Conservation (phyloP, 2,113 vertebrate species). For the Picathartes gymnocephalus region DNA sequence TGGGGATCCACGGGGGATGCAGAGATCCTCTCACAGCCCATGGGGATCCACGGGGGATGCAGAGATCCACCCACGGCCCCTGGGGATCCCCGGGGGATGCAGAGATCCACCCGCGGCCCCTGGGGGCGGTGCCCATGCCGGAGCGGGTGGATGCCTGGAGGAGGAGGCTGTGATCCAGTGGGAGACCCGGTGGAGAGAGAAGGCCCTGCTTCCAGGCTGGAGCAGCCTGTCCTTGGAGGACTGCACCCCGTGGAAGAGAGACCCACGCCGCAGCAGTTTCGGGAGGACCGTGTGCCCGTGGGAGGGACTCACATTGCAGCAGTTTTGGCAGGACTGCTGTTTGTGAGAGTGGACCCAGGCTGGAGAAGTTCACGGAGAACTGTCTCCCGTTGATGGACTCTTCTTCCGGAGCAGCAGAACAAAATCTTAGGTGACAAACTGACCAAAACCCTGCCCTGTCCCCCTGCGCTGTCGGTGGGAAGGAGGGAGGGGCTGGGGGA, state of each 20-base stretch:
- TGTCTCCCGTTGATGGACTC: background rate
- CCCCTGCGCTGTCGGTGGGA: fast-evolving
- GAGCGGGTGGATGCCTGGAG: background rate
- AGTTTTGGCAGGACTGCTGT: background rate
- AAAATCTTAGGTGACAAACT: background rate
- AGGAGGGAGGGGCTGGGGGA: background rate
- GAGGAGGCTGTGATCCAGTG: background rate
- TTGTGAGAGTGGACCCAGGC: background rate
- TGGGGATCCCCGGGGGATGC: background rate
- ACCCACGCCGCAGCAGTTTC: fast-evolving
- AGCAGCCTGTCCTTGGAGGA: background rate
- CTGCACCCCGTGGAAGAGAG: background rate
- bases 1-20: background rate
- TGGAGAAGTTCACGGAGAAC: background rate
- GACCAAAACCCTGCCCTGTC: background rate
- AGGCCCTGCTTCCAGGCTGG: background rate
- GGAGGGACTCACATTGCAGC: background rate
- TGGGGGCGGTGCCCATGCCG: background rate
- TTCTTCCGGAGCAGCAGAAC: background rate
- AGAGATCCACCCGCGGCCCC: background rate
- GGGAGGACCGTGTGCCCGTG: background rate
- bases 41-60: background rate
- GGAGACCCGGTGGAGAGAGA: fast-evolving
- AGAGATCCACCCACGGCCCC: no score
- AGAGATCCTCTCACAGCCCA: background rate